Percentiles rank a stretch among this genome's conserved stretches.
These are phyloP conservation scores for Microcebus lehilahytsara DNA, from an alignment of 2,113 vertebrate genomes.

Conservation along the genomic window DNA sequence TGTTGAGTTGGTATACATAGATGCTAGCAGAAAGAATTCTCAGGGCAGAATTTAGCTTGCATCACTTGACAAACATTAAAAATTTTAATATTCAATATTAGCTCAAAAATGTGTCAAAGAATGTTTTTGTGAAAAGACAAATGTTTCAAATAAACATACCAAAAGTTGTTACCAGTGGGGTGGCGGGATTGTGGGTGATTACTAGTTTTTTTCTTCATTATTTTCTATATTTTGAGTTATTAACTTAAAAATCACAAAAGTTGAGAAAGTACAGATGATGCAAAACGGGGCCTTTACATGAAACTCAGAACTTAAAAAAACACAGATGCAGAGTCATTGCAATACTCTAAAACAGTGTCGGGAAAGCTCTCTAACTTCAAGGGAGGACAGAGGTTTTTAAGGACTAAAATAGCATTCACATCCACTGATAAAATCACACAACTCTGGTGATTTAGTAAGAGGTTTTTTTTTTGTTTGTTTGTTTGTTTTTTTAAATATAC, in stretches of 20 bases:
- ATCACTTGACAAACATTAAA: not conserved
- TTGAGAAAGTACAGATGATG: not conserved
- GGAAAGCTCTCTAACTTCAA: not conserved
- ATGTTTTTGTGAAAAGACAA: not conserved
- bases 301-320: not conserved
- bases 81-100: not conserved
- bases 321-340: not conserved
- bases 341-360: not conserved
- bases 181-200: not conserved
- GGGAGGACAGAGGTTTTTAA: not conserved
- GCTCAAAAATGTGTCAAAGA: not conserved
- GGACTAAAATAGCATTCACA: not conserved
- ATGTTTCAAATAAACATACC: not conserved
- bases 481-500: not conserved
- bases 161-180: not conserved
- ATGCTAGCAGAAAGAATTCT: not conserved
- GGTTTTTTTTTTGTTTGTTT: too few relatives aligned
- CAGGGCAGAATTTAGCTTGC: not conserved
- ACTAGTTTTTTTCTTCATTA: not conserved
- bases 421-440: slow-evolving; percentile 3
- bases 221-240: slow-evolving; percentile 15
- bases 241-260: not conserved
- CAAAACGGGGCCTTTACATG: not conserved
- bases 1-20: not conserved
- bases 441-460: not conserved